Evolutionary conservation across 1,140 invertebrate species (phyloP).

Genomic region (Aphis gossypii): DNA sequence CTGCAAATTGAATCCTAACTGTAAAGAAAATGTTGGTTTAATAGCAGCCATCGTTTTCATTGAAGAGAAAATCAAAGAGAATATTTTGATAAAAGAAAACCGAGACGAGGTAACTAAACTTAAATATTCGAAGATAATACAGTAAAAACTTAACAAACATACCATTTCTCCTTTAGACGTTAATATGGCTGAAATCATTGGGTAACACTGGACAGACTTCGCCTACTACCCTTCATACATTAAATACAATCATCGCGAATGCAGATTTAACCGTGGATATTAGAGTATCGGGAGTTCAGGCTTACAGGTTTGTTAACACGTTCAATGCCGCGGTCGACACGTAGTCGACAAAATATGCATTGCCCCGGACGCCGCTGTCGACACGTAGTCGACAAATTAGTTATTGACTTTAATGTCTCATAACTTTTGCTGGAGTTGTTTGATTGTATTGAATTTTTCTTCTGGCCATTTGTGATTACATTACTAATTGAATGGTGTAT

Average conservation of each 20-base stretch:
- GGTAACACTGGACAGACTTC: constrained; percentile 4
- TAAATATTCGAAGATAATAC: not conserved
- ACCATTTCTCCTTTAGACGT: not conserved
- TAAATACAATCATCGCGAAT: not conserved
- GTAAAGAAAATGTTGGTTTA: constrained; percentile 64
- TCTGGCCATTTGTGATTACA: no score
- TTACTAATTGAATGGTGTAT: no score
- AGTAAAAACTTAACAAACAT: not conserved
- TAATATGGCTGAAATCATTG: constrained; percentile 31
- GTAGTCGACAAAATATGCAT: no score
- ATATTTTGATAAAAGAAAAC: constrained; percentile 8
- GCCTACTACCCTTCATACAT: not conserved
- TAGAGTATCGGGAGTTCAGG: constrained; percentile 24
- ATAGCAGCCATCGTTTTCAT: not conserved
- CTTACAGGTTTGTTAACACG: constrained; percentile 46
- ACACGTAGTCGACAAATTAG: no score
- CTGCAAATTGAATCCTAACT: constrained; percentile 69
- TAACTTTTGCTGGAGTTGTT: no score
- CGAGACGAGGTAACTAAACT: constrained; percentile 13
- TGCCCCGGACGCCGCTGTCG: no score
- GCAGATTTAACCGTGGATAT: constrained; percentile 3
- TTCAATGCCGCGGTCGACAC: no score
- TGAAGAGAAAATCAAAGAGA: constrained; percentile 48
- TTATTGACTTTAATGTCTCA: no score
- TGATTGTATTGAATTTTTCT: no score